These are phyloP conservation scores for Epinotia brunnichana DNA, from an alignment of 2,888 invertebrate genomes.

Conservation along the genomic window DNA sequence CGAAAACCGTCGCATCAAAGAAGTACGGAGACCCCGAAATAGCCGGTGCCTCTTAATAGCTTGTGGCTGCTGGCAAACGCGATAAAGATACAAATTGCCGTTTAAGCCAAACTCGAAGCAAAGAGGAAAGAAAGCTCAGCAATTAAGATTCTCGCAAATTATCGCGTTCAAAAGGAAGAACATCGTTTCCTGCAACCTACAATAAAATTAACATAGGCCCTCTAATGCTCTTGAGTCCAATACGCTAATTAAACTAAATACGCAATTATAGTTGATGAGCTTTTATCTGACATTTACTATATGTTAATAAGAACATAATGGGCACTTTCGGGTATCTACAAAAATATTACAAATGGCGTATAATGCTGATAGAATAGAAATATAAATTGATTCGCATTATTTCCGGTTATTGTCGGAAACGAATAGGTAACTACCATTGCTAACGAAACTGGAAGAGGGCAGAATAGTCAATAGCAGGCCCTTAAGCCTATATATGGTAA, in stretches of 20 bases:
- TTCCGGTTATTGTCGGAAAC: too few relatives aligned
- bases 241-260: background rate
- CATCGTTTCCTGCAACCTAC: background rate
- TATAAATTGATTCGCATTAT: too few relatives aligned
- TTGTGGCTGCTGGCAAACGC: conserved; percentile 42
- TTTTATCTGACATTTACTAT: background rate
- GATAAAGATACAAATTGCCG: conserved; percentile 50
- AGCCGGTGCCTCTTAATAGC: conserved; percentile 44
- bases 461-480: background rate
- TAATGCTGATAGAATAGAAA: too few relatives aligned
- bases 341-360: too few relatives aligned
- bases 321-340: too few relatives aligned
- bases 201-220: conserved; percentile 11
- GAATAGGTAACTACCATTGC: too few relatives aligned
- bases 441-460: background rate
- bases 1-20: conserved; percentile 45
- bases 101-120: conserved; percentile 31
- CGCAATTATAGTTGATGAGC: background rate
- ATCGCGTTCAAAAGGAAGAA: conserved; percentile 9
- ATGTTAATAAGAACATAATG: too few relatives aligned
- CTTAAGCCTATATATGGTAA: too few relatives aligned
- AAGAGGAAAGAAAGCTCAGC: conserved; percentile 23
- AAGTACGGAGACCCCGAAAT: conserved; percentile 32
- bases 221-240: background rate
- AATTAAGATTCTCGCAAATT: conserved; percentile 29